Conservation (phyloP, 1,140 invertebrate genomes). For the Orius insidiosus region DNA sequence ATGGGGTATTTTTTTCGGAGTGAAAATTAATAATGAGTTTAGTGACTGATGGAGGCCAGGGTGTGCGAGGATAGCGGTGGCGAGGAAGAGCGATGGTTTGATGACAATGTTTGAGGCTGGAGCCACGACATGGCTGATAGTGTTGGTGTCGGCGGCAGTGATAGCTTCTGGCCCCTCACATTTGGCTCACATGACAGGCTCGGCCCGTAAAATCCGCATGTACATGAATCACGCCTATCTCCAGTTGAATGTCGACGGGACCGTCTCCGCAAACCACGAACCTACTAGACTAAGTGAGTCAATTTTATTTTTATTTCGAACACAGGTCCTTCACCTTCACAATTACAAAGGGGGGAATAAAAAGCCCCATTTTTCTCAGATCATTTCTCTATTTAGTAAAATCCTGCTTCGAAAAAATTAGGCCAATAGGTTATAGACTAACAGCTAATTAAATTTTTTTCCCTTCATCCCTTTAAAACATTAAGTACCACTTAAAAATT, state of each 20-base stretch:
- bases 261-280: slow-evolving; percentile 60
- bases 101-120: slow-evolving; percentile 7
- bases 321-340: neutral
- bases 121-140: slow-evolving; percentile 4
- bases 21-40: no score
- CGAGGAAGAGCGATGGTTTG: slow-evolving; percentile 1
- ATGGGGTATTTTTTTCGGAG: neutral
- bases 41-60: neutral
- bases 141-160: slow-evolving; percentile 14
- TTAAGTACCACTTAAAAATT: no score
- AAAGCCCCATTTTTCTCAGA: no score
- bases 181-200: slow-evolving; percentile 52
- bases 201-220: slow-evolving; percentile 56
- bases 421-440: no score
- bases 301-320: neutral
- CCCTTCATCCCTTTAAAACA: no score
- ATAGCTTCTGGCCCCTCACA: slow-evolving; percentile 37
- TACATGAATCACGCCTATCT: slow-evolving; percentile 61
- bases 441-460: no score
- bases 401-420: no score
- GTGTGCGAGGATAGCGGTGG: neutral
- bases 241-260: slow-evolving; percentile 58
- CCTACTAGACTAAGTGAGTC: no score
- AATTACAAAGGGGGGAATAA: no score
- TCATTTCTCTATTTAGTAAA: no score